Evolutionary conservation across 1,140 invertebrate genomes (phyloP), one percentile per base, ranked within the genome.

Genomic region (Bombus vancouverensis): DNA sequence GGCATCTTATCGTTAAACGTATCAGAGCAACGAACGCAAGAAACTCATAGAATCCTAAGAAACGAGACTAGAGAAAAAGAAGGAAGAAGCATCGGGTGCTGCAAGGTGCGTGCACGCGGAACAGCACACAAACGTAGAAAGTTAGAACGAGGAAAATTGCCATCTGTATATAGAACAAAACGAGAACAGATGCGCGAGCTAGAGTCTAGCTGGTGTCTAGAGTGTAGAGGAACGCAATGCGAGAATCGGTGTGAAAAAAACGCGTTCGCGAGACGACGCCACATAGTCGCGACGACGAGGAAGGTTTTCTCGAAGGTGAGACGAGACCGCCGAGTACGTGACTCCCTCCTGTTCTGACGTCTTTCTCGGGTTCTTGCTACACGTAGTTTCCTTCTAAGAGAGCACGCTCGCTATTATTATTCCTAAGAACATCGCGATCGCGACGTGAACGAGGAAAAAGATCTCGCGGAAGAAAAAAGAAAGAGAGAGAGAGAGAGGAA

Each of bases 201-300:
- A 53, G 47, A 53, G 47, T 53, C 47, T 53, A 53, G 47, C 47
- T 53, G 5, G 47, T 22, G 47, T 53, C 47, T 53, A 75, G 8
- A 25, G 18, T 10, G 5, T 37, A 3, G 37, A 47, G 10, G 25
- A 53, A 71, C 25, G 37, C 12, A 25, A 9, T n/a, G 57, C 42
- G 9, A 28, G 74, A 47, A 70, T 77, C 62, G 62, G 10, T 42
- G 70, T 53, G 74, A 74, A 85, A 81, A 81, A 62, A 62, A 66
- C 71, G 78, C 44, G 59, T 42, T 74, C 62, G 78, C 83, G n/a
- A 72, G 77, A 81, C 83, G 83, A 74, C 83, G 83, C 83, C 83
- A 47, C 53, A 68, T 81, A 81, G 83, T 85, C 83, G 83, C 83
- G 83, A 81, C 70, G n/a, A 62, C 10, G 73, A 68, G 47, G 57